Evolutionary conservation across 1,140 invertebrate genomes (phyloP), one percentile per base, ranked within the genome.

Genomic region (Spodoptera frugiperda): DNA sequence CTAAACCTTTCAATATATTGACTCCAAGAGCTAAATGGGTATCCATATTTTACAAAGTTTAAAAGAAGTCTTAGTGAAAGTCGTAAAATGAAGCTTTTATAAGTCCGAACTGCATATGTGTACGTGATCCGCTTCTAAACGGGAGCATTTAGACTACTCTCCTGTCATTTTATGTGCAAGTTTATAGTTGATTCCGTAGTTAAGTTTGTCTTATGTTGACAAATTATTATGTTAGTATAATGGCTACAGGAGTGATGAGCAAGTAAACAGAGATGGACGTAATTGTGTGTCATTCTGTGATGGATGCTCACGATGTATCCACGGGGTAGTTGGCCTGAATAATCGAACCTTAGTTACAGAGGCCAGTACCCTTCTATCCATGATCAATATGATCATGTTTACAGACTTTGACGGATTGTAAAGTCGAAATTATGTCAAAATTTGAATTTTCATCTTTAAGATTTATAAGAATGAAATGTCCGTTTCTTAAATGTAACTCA

Each of bases 231-330:
- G 4, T 10, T 65, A 14, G 12, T 25, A 49, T 65, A 61, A 61
- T 44, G 33, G n/a, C 3, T 44, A 44, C 33, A 21, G 17, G 19
- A 65, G 39, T n/a, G 39, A 46, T 48, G 39, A 15, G 39, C 17
- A 12, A 48, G 61, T 44, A 61, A 49, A 65, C 44, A 48, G 44
- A 3, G 61, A 21, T 46, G 21, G 44, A 49, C 48, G 21, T 49
- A 49, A 65, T 65, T 65, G 19, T 65, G 17, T 65, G 61, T 65
- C 61, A 65, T 10, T 14, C 19, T 48, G 14, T 65, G 61, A 65
- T 65, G 61, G 61, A 65, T 65, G 61, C 19, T 49, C 17, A 33
- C 25, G 33, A 19, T 63, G 59, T 46, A 15, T 46, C 17, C 59
- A 19, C 33, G 19, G 39, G 33, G 39, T 6, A 33, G 25, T n/a